A percentile compares a stretch with the other conserved stretches of the same genome.
Conservation (phyloP, 2,888 invertebrate species). For the Melolontha melolontha region DNA sequence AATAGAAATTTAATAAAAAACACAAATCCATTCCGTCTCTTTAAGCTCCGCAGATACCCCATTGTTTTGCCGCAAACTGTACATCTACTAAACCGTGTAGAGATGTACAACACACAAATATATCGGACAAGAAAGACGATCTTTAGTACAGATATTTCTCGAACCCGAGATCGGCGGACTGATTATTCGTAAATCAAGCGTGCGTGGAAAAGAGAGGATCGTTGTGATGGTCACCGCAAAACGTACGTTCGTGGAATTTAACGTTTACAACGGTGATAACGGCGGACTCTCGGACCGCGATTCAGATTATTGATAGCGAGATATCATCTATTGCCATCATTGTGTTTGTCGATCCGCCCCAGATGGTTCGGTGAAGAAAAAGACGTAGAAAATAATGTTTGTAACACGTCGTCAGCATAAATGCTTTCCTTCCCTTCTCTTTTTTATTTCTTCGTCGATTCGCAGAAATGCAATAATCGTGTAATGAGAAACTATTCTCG, state of each 20-base stretch:
- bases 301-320: constrained; percentile 36
- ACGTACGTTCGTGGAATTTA: constrained; percentile 33
- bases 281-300: constrained; percentile 34
- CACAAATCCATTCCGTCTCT: no score
- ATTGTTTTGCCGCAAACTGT: no score
- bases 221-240: constrained; percentile 27
- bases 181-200: constrained; percentile 37
- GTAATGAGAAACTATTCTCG: constrained; percentile 3
- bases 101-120: constrained; percentile 12
- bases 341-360: constrained; percentile 35
- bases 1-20: no score
- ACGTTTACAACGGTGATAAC: constrained; percentile 31
- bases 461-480: constrained; percentile 4
- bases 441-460: constrained; percentile 22
- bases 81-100: no score
- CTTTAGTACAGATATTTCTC: constrained; percentile 30
- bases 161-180: constrained; percentile 27
- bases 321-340: constrained; percentile 36
- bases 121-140: constrained; percentile 34
- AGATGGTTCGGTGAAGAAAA: constrained; percentile 30
- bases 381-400: constrained; percentile 27
- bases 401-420: constrained; percentile 34
- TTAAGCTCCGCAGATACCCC: no score
- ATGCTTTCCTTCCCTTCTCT: constrained; percentile 11
- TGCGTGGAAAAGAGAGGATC: constrained; percentile 26